Evolutionary conservation across 64 coral and sea anemone species (phyloP), one percentile per base, ranked within the genome.

Genomic region (Montipora efflorescens): DNA sequence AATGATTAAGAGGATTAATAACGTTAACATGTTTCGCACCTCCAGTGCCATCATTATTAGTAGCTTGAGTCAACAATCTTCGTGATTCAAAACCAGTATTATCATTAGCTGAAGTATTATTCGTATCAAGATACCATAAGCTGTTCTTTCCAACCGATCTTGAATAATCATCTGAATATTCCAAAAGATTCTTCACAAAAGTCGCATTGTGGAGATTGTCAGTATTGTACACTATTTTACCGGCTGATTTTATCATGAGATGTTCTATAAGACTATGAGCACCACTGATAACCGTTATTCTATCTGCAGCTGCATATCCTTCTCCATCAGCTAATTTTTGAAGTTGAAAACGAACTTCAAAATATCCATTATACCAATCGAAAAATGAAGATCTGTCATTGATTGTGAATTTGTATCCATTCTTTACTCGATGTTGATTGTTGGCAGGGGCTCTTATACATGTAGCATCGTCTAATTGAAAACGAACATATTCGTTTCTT

Each of bases 341-440:
- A 6, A 79, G 5, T 52, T 79, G 43, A 79, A 79, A 79, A 7
- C 53, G 77, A 50, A 79, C 7, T n/a, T 79, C 48, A n/a, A 79
- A 79, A 51, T 53, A 77, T 53, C 19, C 69, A 25, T 73, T 73
- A 73, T 21, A 73, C 69, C 69, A 73, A 73, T 28, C 20, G 6
- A 6, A 73, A 20, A 73, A 73, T 23, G 18, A 5, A 21, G 19
- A 20, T 23, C 69, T 20, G 19, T 73, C 21, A 23, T 73, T 25
- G 23, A 73, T 25, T 6, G 69, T 73, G 7, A 73, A 73, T 73
- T 73, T 73, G 8, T 23, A 73, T 22, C 69, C 69, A 23, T 25
- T 25, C 21, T 73, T 73, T 8, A 23, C 4, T 20, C 22, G 77
- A 5, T 79, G 48, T 79, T 51, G 10, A 55, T 55, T 55, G 12